Evolutionary conservation across 2,113 vertebrate species (phyloP).

Genomic region (Brachyhypopomus occidentalis): DNA sequence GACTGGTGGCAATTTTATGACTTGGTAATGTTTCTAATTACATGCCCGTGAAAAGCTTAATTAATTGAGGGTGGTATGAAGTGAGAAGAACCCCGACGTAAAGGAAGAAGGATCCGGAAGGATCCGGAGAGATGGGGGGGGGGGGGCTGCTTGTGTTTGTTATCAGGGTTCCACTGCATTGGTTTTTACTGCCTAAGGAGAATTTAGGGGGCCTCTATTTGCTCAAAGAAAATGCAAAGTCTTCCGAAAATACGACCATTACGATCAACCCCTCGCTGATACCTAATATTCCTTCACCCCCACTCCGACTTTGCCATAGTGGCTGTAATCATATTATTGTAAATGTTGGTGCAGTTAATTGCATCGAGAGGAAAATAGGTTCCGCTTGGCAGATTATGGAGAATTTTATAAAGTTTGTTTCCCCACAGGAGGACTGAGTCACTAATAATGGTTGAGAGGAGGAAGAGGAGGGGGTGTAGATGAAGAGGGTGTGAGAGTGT

Average conservation of each 20-base stretch:
- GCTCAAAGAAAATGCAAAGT: slow-evolving; percentile 98
- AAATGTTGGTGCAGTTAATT: slow-evolving; percentile 99
- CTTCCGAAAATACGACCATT: slow-evolving; percentile 96
- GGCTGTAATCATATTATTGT: slow-evolving; percentile 99
- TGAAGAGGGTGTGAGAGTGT: slow-evolving; percentile 44
- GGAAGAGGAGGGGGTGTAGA: slow-evolving; percentile 38
- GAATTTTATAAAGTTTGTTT: slow-evolving; percentile 97
- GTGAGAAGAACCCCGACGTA: slow-evolving; percentile 69
- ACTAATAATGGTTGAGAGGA: slow-evolving; percentile 76
- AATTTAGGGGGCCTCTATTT: slow-evolving; percentile 99
- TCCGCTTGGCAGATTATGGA: slow-evolving; percentile 88
- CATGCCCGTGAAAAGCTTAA: slow-evolving; percentile 99
- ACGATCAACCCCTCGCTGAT: slow-evolving; percentile 99
- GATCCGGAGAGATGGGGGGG: too few relatives aligned
- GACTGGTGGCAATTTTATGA: slow-evolving; percentile 99
- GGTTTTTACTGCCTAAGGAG: slow-evolving; percentile 99
- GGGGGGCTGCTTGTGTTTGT: slow-evolving; percentile 89
- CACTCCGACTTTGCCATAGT: slow-evolving; percentile 96
- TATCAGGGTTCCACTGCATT: slow-evolving; percentile 99
- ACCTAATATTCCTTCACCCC: slow-evolving; percentile 99
- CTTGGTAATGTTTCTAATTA: slow-evolving; percentile 99
- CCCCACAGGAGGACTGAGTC: slow-evolving; percentile 82
- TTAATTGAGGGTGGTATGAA: slow-evolving; percentile 96
- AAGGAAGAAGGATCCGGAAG: slow-evolving; percentile 50
- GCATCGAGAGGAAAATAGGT: slow-evolving; percentile 99